Evolutionary conservation across 1,140 invertebrate species (phyloP), one percentile per base, ranked within the genome.

Genomic region (Drosophila micromelanica): DNA sequence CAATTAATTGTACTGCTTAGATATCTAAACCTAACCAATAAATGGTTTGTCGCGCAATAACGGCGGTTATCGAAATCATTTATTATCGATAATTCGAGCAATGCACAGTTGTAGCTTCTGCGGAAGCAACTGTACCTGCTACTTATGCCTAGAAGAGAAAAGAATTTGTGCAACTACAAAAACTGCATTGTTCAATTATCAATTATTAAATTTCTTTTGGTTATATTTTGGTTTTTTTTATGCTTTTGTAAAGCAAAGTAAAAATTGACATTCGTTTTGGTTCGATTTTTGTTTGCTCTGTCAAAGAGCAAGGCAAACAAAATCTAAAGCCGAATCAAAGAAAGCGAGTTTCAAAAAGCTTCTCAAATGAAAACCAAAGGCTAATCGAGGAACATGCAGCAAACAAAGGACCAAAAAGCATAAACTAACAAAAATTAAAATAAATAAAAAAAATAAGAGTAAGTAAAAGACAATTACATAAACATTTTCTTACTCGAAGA

Each of bases 261-360:
- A 87, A 89, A 80, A 89, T 89, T 89, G 84, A 89, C 84, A 89
- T 89, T 89, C 84, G 84, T 80, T 78, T 81, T 23, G 43, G 54
- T 65, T 75, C 45, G 37, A 35, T 69, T 76, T 79, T 69, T 27
- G 27, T 40, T 52, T 54, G 55, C 27, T 27, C 27, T 27, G 27
- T 27, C 27, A 27, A 27, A 27, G 27, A 27, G 27, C 51, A 40
- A 48, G 27, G 59, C 27, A 51, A 52, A 54, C 40, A 51, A 52
- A 51, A 30, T 56, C 12, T 32, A 30, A 37, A 43, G 38, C 63
- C 60, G 61, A 78, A 74, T 81, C 32, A 54, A 79, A 56, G 38
- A 27, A 75, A 82, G 71, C 59, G 35, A 81, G 30, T 65, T 51
- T 65, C 37, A 45, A 63, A 67, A 74, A 80, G 73, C 69, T 64